phyloP scores from a whole-genome alignment of 2,888 invertebrate species.

The Neuroscelio doddi region DNA sequence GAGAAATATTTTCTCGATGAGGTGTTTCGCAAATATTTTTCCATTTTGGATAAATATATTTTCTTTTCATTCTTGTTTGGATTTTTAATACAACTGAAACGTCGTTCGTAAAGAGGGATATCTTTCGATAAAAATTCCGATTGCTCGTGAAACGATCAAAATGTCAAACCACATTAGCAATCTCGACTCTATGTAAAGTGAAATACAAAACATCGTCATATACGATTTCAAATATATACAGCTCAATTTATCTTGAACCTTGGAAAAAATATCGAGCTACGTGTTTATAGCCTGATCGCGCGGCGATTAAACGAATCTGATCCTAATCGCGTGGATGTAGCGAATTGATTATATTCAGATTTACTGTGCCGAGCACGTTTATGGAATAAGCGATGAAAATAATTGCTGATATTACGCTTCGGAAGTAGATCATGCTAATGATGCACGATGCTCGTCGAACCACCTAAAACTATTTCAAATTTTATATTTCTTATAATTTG shows the following conservation, averaged over 20 bases:
- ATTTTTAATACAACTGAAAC: too few relatives aligned
- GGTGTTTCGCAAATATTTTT: too few relatives aligned
- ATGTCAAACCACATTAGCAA: too few relatives aligned
- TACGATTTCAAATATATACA: not conserved
- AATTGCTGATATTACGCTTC: not conserved
- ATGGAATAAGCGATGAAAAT: constrained; percentile 4
- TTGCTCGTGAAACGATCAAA: not conserved
- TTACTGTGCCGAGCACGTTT: constrained; percentile 1
- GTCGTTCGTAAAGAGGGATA: too few relatives aligned
- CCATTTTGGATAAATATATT: too few relatives aligned
- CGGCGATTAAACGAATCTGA: constrained; percentile 7
- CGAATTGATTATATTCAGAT: constrained; percentile 9
- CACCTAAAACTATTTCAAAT: too few relatives aligned
- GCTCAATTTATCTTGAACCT: constrained; percentile 1
- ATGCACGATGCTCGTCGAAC: not conserved
- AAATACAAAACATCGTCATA: not conserved
- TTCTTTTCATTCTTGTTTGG: too few relatives aligned
- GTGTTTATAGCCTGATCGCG: constrained; percentile 4
- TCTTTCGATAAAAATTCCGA: too few relatives aligned
- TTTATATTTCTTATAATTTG: not conserved
- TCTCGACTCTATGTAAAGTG: not conserved
- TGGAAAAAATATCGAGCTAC: constrained; percentile 4
- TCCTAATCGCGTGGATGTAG: constrained; percentile 5
- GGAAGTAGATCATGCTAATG: constrained; percentile 4
- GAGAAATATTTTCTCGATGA: too few relatives aligned